Conservation (phyloP, 92 coral and sea anemone genomes). For the Galaxea fascicularis region DNA sequence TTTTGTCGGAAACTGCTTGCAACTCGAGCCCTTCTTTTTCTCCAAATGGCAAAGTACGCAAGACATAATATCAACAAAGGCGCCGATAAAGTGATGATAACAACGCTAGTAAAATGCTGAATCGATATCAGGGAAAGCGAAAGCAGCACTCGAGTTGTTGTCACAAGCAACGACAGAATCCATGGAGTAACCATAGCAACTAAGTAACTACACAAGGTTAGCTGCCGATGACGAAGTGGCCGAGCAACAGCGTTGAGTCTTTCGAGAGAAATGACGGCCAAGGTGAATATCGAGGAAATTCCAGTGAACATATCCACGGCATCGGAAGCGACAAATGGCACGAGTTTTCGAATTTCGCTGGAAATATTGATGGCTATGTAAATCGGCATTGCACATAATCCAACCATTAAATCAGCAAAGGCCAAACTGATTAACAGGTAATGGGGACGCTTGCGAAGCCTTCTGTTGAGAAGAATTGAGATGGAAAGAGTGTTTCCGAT, state of each 20-base stretch:
- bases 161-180: constrained; percentile 11
- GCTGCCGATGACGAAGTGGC: constrained; percentile 60
- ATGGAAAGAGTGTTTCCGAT: constrained; percentile 46
- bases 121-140: not conserved
- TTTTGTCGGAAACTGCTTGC: not conserved
- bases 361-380: constrained; percentile 7
- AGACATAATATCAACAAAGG: not conserved
- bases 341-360: not conserved
- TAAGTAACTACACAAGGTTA: constrained; percentile 3
- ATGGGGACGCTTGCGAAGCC: constrained; percentile 52
- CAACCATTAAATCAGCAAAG: constrained; percentile 71
- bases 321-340: not conserved
- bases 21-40: not conserved
- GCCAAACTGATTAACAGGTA: constrained; percentile 60
- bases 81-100: not conserved
- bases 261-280: constrained; percentile 62
- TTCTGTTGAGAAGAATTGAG: constrained; percentile 29
- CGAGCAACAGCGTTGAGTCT: constrained; percentile 59
- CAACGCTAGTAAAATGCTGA: not conserved
- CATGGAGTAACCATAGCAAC: constrained; percentile 56
- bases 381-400: constrained; percentile 48
- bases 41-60: constrained; percentile 26
- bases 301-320: constrained; percentile 62
- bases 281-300: constrained; percentile 51
- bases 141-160: not conserved